Evolutionary conservation across 2,888 invertebrate species (phyloP).

Genomic region (Diabrotica balteata): DNA sequence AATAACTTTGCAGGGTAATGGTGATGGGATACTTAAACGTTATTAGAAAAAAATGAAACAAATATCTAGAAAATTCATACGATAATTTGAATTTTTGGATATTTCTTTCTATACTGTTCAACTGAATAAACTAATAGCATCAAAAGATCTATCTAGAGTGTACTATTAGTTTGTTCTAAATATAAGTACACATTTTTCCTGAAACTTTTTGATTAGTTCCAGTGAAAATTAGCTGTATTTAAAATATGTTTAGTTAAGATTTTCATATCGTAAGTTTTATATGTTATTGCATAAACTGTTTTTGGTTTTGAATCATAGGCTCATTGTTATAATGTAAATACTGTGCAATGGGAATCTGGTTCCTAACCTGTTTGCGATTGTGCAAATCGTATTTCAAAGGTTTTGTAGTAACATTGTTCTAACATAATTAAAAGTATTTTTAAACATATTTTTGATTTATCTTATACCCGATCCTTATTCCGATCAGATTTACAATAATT

Average conservation of each 20-base stretch:
- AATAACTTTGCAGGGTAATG: constrained; percentile 17
- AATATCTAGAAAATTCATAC: not conserved
- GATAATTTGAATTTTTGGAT: not conserved
- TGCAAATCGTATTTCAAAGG: constrained; percentile 4
- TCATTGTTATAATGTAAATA: constrained; percentile 52
- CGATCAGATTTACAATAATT: no score
- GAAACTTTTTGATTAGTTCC: constrained; percentile 35
- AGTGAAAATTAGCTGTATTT: constrained; percentile 32
- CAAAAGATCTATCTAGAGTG: not conserved
- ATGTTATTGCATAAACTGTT: constrained; percentile 12
- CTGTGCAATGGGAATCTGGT: constrained; percentile 54
- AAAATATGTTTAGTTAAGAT: constrained; percentile 10
- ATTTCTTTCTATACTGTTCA: constrained; percentile 5
- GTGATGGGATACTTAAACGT: constrained; percentile 20
- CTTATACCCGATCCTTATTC: no score
- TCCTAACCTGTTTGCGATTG: constrained; percentile 37
- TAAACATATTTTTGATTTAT: no score
- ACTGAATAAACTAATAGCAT: constrained; percentile 16
- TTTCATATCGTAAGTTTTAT: constrained; percentile 2
- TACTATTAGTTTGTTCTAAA: constrained; percentile 12
- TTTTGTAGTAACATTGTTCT: constrained; percentile 5
- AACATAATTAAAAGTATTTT: no score
- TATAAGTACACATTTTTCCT: constrained; percentile 34
- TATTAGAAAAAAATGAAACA: not conserved
- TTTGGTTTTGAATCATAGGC: constrained; percentile 57